Evolutionary conservation across 2,888 invertebrate species (phyloP).

Genomic region (Harpalus rubripes): DNA sequence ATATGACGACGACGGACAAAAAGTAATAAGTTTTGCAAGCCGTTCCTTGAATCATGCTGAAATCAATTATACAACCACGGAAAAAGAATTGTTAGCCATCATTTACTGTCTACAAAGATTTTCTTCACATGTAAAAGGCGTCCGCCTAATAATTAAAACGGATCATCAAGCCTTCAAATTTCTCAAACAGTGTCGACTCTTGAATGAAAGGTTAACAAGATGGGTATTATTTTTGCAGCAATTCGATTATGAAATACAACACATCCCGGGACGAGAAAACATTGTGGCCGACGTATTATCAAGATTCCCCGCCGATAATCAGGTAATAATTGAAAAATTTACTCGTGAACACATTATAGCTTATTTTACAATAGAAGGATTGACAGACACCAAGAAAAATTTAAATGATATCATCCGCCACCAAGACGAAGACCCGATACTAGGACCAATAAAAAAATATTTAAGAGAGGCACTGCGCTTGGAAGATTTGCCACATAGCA

Average conservation of each 20-base stretch:
- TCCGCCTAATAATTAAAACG: conserved; percentile 68
- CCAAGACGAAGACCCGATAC: not conserved
- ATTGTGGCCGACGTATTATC: conserved; percentile 70
- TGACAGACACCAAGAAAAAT: not conserved
- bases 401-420: not conserved
- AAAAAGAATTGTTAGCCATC: conserved; percentile 62
- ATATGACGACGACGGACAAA: not conserved
- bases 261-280: conserved; percentile 70
- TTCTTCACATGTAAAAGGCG: conserved; percentile 68
- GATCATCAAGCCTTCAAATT: conserved; percentile 71
- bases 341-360: not conserved
- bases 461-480: not conserved
- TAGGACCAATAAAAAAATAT: not conserved
- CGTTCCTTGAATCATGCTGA: conserved; percentile 24
- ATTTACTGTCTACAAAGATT: conserved; percentile 69
- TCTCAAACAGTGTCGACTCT: conserved; percentile 68
- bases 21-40: conserved; percentile 21
- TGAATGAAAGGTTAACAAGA: conserved; percentile 68
- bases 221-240: conserved; percentile 70
- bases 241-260: conserved; percentile 68
- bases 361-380: not conserved
- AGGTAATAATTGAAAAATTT: not conserved
- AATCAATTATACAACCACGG: conserved; percentile 14
- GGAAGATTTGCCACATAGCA: not conserved
- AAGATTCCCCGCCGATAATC: conserved; percentile 67